Conservation (phyloP, 1,140 invertebrate species). For the Armadillidium nasatum region DNA sequence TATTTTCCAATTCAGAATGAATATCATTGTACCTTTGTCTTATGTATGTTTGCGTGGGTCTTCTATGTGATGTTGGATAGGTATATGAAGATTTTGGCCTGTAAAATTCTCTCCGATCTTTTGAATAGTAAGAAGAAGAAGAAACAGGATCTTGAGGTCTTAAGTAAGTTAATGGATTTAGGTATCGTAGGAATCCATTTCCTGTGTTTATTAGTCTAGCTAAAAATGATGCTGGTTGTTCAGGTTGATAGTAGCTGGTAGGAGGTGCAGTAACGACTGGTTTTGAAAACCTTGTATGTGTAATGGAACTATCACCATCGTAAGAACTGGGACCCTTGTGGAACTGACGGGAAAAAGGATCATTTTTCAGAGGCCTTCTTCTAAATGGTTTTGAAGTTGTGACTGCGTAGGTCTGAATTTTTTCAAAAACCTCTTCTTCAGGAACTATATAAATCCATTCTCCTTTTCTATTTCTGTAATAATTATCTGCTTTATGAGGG, state of each 20-base stretch:
- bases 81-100: too few relatives aligned
- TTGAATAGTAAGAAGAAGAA: background rate
- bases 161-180: background rate
- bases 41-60: too few relatives aligned
- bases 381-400: too few relatives aligned
- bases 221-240: background rate
- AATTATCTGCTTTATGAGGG: background rate
- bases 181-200: background rate
- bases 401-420: too few relatives aligned
- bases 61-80: too few relatives aligned
- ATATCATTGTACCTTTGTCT: too few relatives aligned
- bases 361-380: too few relatives aligned
- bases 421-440: background rate
- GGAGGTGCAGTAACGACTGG: background rate
- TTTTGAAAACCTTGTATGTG: too few relatives aligned
- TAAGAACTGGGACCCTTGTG: too few relatives aligned
- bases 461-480: conserved; percentile 8
- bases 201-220: background rate
- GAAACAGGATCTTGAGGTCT: background rate
- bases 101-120: background rate
- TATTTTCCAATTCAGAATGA: too few relatives aligned
- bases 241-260: background rate
- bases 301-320: too few relatives aligned
- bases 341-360: too few relatives aligned
- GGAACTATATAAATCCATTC: conserved; percentile 1